Conservation (phyloP, 2,888 invertebrate genomes). For the Leucoptera coffeella region DNA sequence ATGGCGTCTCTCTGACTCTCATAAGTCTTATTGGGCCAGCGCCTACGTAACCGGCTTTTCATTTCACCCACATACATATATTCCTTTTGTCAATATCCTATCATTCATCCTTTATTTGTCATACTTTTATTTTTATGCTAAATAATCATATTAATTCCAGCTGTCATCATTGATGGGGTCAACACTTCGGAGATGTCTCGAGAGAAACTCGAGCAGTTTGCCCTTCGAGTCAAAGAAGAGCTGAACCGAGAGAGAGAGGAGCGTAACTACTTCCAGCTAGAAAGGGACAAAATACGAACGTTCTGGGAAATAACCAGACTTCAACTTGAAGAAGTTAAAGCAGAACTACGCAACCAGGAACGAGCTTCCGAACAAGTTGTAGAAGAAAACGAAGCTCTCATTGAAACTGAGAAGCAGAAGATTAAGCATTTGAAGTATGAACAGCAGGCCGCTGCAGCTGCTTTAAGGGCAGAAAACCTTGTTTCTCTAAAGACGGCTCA, state of each 20-base stretch:
- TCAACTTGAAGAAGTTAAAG: conserved; percentile 79
- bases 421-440: conserved; percentile 90
- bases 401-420: conserved; percentile 87
- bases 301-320: conserved; percentile 94
- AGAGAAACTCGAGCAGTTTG: conserved; percentile 88
- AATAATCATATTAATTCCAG: too few species aligned
- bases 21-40: too few species aligned
- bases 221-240: conserved; percentile 79
- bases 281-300: conserved; percentile 87
- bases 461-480: conserved; percentile 77
- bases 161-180: conserved; percentile 78
- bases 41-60: too few species aligned
- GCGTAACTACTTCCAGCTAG: conserved; percentile 90
- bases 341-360: conserved; percentile 59
- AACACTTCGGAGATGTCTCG: conserved; percentile 89
- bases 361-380: conserved; percentile 82
- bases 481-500: conserved; percentile 77
- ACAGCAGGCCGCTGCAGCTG: conserved; percentile 78
- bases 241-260: conserved; percentile 92
- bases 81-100: background rate
- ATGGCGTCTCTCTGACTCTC: too few species aligned
- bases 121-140: conserved; percentile 21
- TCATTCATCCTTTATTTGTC: background rate
- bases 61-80: too few species aligned
- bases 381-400: conserved; percentile 80